A percentile compares a stretch with the other conserved stretches of the same genome.
These are phyloP conservation scores for Atta cephalotes DNA, from an alignment of 1,140 invertebrate species.

Conservation along the genomic window DNA sequence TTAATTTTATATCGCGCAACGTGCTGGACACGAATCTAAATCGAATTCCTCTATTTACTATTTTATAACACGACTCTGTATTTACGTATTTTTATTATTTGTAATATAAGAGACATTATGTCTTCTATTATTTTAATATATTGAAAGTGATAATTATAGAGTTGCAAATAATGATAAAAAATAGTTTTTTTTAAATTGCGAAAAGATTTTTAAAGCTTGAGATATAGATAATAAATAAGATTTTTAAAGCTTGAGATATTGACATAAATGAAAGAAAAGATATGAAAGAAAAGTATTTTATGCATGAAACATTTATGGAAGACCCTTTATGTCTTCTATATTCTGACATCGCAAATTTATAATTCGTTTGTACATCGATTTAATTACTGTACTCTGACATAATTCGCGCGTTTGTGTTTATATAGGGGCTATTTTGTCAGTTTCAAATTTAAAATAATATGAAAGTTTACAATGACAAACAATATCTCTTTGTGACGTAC, in stretches of 20 bases:
- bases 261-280: neutral
- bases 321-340: neutral
- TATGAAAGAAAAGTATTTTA: neutral
- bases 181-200: neutral
- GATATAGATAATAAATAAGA: neutral
- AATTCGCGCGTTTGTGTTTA: neutral
- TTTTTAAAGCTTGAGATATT: neutral
- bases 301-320: neutral
- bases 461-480: too few relatives aligned
- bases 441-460: too few relatives aligned
- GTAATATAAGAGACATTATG: neutral
- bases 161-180: neutral
- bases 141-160: neutral
- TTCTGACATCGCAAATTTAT: neutral
- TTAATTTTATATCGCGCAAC: slow-evolving; percentile 48
- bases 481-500: too few relatives aligned
- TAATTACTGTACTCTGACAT: neutral
- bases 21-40: slow-evolving; percentile 30
- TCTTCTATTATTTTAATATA: neutral
- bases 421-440: neutral
- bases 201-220: neutral
- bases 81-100: slow-evolving; percentile 8
- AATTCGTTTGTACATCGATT: neutral
- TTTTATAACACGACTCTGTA: neutral
- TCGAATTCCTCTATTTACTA: neutral